Conservation (phyloP, 2,888 invertebrate species). For the Escarpia spicata region DNA sequence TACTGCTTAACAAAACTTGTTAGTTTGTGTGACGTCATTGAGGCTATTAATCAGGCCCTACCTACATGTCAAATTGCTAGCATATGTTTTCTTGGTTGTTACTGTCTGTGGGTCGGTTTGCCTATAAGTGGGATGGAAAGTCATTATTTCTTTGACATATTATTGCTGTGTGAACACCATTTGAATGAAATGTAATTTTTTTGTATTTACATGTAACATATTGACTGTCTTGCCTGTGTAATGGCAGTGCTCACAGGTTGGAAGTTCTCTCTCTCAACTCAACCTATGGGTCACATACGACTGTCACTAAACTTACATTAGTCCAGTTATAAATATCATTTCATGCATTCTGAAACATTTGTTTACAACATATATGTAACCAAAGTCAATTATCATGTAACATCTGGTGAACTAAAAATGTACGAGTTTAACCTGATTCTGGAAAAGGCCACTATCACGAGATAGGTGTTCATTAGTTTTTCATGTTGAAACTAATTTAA, state of each 20-base stretch:
- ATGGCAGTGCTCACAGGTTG: background rate
- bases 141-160: background rate
- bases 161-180: background rate
- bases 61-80: background rate
- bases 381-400: background rate
- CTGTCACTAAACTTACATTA: background rate
- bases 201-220: background rate
- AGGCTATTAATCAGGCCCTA: background rate
- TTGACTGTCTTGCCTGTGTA: background rate
- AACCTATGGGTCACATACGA: background rate
- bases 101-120: background rate
- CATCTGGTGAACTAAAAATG: constrained; percentile 10
- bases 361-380: background rate
- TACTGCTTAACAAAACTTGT: background rate
- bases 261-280: background rate
- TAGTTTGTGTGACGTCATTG: background rate
- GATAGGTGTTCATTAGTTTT: background rate
- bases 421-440: background rate
- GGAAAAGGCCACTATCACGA: background rate
- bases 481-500: background rate
- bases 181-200: background rate
- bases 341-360: background rate
- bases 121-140: background rate
- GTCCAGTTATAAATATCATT: background rate
- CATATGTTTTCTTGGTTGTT: background rate